phyloP scores from a whole-genome alignment of 1,140 invertebrate genomes.

The Vanessa tameamea region DNA sequence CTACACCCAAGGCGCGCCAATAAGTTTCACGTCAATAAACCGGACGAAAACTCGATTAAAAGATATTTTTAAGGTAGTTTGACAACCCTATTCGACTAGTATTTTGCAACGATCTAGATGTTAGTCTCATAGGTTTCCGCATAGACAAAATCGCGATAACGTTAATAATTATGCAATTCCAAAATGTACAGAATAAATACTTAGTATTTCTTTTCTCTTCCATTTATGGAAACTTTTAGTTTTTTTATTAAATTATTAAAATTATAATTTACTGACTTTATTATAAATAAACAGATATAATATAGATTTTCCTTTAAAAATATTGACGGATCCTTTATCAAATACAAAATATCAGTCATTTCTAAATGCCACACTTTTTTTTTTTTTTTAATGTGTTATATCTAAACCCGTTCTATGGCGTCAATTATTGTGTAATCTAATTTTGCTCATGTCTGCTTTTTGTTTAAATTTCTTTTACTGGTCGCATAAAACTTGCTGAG shows the following conservation, averaged over 20 bases:
- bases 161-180: neutral
- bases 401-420: neutral
- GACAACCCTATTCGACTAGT: slow-evolving; percentile 12
- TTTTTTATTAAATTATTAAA: too few species aligned
- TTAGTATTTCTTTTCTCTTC: too few species aligned
- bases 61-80: neutral
- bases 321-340: too few species aligned
- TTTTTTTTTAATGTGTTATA: neutral
- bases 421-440: slow-evolving; percentile 30
- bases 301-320: too few species aligned
- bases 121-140: slow-evolving; percentile 20
- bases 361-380: neutral
- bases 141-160: slow-evolving; percentile 10
- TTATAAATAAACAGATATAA: too few species aligned
- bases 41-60: too few species aligned
- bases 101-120: slow-evolving; percentile 22
- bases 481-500: slow-evolving; percentile 38
- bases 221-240: too few species aligned
- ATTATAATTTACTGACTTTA: too few species aligned
- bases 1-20: too few species aligned
- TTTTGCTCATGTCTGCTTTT: slow-evolving; percentile 33
- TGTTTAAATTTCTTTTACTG: slow-evolving; percentile 35
- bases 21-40: too few species aligned
- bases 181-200: neutral
- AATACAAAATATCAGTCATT: too few species aligned